phyloP scores from a whole-genome alignment of 2,113 vertebrate species.

The Bujurquina vittata region DNA sequence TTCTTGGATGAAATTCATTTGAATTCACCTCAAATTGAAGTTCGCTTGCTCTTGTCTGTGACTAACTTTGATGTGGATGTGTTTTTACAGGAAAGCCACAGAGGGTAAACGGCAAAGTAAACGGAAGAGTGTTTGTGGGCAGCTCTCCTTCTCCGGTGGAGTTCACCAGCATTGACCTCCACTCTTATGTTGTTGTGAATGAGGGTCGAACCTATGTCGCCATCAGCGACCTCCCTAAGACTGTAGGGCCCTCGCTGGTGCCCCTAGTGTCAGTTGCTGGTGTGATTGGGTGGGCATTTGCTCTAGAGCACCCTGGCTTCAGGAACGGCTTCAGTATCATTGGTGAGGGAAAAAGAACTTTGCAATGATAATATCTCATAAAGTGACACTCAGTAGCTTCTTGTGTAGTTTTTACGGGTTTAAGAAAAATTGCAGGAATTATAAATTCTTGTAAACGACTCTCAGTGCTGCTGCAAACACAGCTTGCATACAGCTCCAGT shows the following conservation, averaged over 20 bases:
- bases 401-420: not conserved
- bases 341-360: constrained; percentile 76
- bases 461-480: not conserved
- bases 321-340: constrained; percentile 94
- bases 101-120: constrained; percentile 93
- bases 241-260: constrained; percentile 87
- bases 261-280: constrained; percentile 89
- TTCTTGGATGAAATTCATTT: not conserved
- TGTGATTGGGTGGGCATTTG: constrained; percentile 95
- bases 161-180: constrained; percentile 90
- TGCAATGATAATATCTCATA: not conserved
- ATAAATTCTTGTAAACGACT: constrained; percentile 5
- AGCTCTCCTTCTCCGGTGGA: constrained; percentile 76
- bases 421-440: not conserved
- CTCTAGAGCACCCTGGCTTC: constrained; percentile 90
- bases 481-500: constrained; percentile 51
- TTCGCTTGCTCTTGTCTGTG: not conserved
- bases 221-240: constrained; percentile 88
- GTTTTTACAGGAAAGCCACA: constrained; percentile 88
- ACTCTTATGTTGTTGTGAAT: constrained; percentile 95
- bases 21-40: not conserved
- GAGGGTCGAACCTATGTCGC: constrained; percentile 95
- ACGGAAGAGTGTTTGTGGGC: constrained; percentile 88
- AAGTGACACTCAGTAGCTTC: not conserved
- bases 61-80: not conserved